Evolutionary conservation across 2,797 vertebrate species (phyloP).

Genomic region (Pseudocheirus occidentalis): DNA sequence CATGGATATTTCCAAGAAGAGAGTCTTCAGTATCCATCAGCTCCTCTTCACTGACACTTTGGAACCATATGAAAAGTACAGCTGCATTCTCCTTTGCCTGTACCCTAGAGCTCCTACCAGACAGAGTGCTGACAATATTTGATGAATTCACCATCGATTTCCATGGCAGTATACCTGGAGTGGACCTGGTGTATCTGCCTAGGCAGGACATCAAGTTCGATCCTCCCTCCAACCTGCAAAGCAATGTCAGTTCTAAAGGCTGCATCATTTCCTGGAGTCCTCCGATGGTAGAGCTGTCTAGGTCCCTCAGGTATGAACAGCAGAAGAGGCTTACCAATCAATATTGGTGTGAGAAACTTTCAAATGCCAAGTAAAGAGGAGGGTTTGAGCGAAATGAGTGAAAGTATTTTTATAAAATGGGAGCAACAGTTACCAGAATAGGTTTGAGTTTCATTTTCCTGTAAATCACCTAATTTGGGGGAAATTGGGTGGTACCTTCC

Average conservation of each 20-base stretch:
- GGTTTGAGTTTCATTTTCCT: too few species aligned
- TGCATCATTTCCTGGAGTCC: conserved; percentile 81
- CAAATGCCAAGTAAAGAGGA: too few species aligned
- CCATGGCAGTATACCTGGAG: conserved; percentile 69
- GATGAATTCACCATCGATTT: conserved; percentile 82
- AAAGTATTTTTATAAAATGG: too few species aligned
- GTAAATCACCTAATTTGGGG: too few species aligned
- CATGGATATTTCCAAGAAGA: too few species aligned
- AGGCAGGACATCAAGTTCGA: conserved; percentile 82
- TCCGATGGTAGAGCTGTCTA: conserved; percentile 38
- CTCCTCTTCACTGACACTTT: conserved; percentile 1
- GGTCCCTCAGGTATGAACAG: conserved; percentile 77
- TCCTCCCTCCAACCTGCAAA: conserved; percentile 79
- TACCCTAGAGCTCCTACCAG: conserved; percentile 25
- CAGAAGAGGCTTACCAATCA: too few species aligned
- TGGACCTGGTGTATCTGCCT: conserved; percentile 74
- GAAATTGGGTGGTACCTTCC: too few species aligned
- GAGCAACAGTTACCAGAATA: too few species aligned
- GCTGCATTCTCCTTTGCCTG: conserved; percentile 72
- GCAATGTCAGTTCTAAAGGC: conserved; percentile 76
- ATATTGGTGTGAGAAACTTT: too few species aligned
- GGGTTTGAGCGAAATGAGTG: too few species aligned
- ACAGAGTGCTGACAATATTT: conserved; percentile 72
- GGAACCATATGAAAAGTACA: conserved; percentile 48
- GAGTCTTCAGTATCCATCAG: too few species aligned